Base-by-base conservation (phyloP, 1,140 invertebrate genomes). In the Pissodes strobi region DNA sequence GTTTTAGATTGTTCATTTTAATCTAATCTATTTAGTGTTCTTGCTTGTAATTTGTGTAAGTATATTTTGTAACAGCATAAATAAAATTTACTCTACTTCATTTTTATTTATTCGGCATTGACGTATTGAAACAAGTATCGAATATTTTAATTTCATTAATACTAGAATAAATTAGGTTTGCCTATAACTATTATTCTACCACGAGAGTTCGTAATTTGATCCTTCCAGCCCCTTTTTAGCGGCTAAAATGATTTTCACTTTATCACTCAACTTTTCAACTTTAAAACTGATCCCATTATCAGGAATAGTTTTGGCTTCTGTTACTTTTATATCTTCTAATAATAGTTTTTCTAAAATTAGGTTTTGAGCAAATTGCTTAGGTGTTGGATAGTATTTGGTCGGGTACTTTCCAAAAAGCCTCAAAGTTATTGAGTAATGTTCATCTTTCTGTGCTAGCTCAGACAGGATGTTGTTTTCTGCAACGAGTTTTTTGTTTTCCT, bases 251-350 rank as follows among this genome's bases (percentile, higher is more conserved):
- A 71, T 25, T 2, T 34, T 18, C 13, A 71, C 21, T 64, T 71
- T 71, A 57, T 71, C 65, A 23, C 55, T 48, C 1, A 71, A 25
- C 19, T 23, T 71, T 13, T 38, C 15, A 19, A 69, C 39, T 52
- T 53, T 48, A 64, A 71, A 71, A 19, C 56, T 66, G 39, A 71
- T 61, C 19, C 60, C 64, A 9, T 49, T 37, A 41, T 69, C 65
- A 4, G 37, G n/a, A 60, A 68, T 60, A 17, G 52, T 39, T 9
- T 22, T 62, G 3, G 65, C 70, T 27, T 61, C 38, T 1, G 45
- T 13, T 13, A 70, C 53, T 22, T 43, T 52, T 8, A 68, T 22
- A n/a, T 53, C 15, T 0, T 19, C 6, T 23, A 70, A 19, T 12
- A 17, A 21, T n/a, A 70, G 43, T 46, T 68, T 68, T 15, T 63